Percentiles rank a stretch among this genome's conserved stretches.
These are phyloP conservation scores for Chaitophorus viminalis DNA, from an alignment of 2,888 invertebrate genomes.

Conservation along the genomic window DNA sequence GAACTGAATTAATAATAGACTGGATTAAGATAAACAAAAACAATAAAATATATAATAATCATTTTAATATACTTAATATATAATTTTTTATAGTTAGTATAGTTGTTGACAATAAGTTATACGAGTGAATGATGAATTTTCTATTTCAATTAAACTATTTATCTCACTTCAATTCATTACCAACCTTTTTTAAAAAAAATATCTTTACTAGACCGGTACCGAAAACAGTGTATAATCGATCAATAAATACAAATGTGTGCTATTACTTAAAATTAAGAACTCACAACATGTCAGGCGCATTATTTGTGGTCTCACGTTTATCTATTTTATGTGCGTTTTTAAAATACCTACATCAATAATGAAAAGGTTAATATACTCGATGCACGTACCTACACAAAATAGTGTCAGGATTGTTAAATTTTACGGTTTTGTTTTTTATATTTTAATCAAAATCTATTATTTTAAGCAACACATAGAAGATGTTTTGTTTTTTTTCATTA, in stretches of 20 bases:
- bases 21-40: no score
- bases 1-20: no score
- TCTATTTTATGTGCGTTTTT: not conserved
- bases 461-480: not conserved
- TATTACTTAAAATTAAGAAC: not conserved
- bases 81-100: no score
- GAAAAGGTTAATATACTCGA: not conserved
- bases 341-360: not conserved
- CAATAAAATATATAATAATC: no score
- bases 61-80: no score
- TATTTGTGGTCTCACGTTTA: not conserved
- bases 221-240: not conserved
- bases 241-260: not conserved
- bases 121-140: not conserved
- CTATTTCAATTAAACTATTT: no score
- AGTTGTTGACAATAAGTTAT: not conserved
- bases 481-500: not conserved
- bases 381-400: not conserved
- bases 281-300: not conserved
- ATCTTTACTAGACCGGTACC: not conserved
- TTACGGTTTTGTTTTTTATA: not conserved
- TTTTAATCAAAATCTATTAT: not conserved
- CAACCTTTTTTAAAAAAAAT: not conserved
- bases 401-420: not conserved
- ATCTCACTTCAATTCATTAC: no score